Evolutionary conservation across 2,797 vertebrate genomes (phyloP).

Genomic region (Enteromius afrohamiltoni): DNA sequence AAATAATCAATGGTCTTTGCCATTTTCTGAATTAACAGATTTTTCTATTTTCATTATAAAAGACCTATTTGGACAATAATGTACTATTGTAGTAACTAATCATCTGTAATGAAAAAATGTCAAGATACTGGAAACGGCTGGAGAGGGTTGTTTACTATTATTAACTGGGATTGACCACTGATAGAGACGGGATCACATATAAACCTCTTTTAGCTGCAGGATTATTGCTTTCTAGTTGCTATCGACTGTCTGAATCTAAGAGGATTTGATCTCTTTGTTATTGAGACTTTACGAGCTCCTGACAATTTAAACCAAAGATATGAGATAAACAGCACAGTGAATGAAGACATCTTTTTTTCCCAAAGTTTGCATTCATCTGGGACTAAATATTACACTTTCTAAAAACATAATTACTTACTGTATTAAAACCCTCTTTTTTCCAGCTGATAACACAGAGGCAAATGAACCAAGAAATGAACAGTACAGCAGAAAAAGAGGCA

Average conservation of each 20-base stretch:
- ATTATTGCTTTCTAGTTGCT: conserved; percentile 27
- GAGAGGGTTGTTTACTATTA: conserved; percentile 13
- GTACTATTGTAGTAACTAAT: neutral
- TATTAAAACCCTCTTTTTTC: neutral
- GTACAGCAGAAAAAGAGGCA: neutral
- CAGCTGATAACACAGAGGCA: neutral
- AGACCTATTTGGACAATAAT: neutral
- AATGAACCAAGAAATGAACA: neutral
- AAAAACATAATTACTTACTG: neutral
- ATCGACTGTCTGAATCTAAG: conserved; percentile 41
- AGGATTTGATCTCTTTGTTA: conserved; percentile 30
- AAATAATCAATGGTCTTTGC: neutral
- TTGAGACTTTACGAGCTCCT: neutral
- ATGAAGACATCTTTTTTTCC: neutral
- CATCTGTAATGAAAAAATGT: neutral
- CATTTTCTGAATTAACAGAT: neutral
- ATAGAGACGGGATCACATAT: conserved; percentile 4
- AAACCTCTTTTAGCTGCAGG: neutral
- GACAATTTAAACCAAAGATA: conserved; percentile 5
- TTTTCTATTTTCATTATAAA: neutral
- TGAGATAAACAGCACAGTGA: neutral
- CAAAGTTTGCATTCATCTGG: neutral
- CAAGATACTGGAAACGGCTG: conserved; percentile 29
- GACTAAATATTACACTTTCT: neutral
- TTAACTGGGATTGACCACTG: conserved; percentile 11